Evolutionary conservation across 2,888 invertebrate genomes (phyloP), one percentile per base, ranked within the genome.

Genomic region (Nemurella pictetii): DNA sequence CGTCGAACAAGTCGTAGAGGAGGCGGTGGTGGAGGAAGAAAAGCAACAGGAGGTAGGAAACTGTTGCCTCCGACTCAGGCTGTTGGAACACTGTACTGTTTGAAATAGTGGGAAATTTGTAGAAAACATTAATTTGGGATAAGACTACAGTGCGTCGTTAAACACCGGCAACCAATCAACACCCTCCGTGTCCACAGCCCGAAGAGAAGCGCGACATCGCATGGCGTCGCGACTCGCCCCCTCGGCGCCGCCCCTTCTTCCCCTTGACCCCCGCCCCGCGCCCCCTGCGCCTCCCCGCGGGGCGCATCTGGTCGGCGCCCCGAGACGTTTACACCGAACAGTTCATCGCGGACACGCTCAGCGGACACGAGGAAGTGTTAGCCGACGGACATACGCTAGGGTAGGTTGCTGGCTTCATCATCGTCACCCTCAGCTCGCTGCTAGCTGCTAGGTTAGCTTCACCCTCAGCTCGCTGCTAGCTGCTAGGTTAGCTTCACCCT

Each of bases 321-420:
- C 94, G 96, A 88, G 96, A 97, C 89, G 95, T 97, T 78, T 97
- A 96, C 92, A 95, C 97, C 87, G 97, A 98, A 87, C 95, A 96
- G 88, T 95, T 95, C 91, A 96, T 98, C 85, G 95, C 96, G 25
- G 96, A 97, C 89, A 95, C 96, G 0, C 92, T 98, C 87, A 94
- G 95, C 85, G 94, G 95, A 7, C 97, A 97, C 90, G 95, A 97
- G 0, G 97, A 97, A 91, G 93, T 97, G 77, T 20, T 55, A 20
- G 9, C 5, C 12, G 55, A 55, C 55, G 3, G 55, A 2, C 55
- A 55, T 20, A 55, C 55, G 20, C 55, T 55, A 20, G 55, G 55
- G 55, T 55, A 55, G 55, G 55, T 20, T n/a, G n/a, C n/a, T n/a
- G n/a, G n/a, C n/a, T n/a, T n/a, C n/a, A n/a, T n/a, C n/a, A n/a